phyloP scores from a whole-genome alignment of 1,140 invertebrate species.

The Euglossa dilemma region DNA sequence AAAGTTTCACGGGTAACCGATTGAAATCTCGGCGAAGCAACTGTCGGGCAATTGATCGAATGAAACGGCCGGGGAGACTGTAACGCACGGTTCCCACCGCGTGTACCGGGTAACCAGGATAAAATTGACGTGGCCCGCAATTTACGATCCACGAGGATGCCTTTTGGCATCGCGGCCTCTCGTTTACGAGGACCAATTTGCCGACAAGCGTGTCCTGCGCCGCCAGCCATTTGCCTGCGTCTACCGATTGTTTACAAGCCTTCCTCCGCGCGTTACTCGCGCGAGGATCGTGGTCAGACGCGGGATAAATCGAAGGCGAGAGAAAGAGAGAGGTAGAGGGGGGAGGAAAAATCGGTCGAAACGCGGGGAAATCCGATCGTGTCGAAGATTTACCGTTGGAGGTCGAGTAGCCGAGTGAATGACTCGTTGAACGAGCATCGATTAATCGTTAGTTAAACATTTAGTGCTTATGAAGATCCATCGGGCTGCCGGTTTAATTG shows the following conservation, averaged over 20 bases:
- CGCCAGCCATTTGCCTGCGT: neutral
- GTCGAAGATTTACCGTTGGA: neutral
- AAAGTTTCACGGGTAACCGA: neutral
- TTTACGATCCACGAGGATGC: neutral
- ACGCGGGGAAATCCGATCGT: neutral
- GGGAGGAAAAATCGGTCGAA: neutral
- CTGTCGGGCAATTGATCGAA: neutral
- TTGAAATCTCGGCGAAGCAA: neutral
- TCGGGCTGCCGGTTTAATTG: constrained; percentile 32
- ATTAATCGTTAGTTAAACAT: constrained; percentile 38
- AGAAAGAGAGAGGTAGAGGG: no score
- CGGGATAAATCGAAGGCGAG: neutral
- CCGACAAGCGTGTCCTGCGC: neutral
- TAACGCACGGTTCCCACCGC: neutral
- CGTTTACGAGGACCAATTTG: neutral
- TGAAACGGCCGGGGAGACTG: neutral
- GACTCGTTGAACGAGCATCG: neutral
- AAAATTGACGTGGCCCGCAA: neutral
- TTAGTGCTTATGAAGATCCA: constrained; percentile 25
- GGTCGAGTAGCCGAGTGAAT: neutral
- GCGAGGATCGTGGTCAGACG: neutral
- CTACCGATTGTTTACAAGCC: neutral
- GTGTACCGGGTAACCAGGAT: neutral
- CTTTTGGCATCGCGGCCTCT: neutral
- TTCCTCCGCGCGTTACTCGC: neutral